A percentile compares a stretch with the other conserved stretches of the same genome.
phyloP scores from a whole-genome alignment of 2,113 vertebrate species.

The Glareola pratincola region DNA sequence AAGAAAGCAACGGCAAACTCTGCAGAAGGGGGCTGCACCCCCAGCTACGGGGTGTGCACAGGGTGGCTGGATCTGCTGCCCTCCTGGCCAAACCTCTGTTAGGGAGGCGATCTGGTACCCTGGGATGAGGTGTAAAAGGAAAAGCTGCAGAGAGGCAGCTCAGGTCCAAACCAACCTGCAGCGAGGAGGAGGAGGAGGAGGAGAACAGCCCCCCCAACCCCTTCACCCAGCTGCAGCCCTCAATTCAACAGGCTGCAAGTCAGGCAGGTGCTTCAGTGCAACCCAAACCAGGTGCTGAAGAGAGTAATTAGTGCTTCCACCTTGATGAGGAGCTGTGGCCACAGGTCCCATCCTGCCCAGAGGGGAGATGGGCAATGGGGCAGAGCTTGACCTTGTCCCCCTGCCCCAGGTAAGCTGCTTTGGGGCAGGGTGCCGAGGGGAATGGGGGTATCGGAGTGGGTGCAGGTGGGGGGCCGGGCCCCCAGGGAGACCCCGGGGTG shows the following conservation, averaged over 20 bases:
- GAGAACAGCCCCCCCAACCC: not conserved
- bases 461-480: not conserved
- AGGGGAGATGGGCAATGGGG: not conserved
- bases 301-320: not conserved
- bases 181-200: accelerated
- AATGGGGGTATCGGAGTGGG: too few relatives aligned
- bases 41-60: accelerated
- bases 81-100: not conserved
- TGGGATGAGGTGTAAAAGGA: not conserved
- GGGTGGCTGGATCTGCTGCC: not conserved
- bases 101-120: accelerated
- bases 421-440: not conserved
- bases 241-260: not conserved
- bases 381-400: not conserved
- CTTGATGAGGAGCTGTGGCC: not conserved
- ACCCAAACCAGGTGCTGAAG: accelerated
- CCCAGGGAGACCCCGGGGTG: too few relatives aligned
- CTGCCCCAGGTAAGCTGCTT: not conserved
- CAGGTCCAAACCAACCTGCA: accelerated
- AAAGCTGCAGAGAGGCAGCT: not conserved
- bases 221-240: not conserved
- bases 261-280: not conserved
- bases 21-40: not conserved
- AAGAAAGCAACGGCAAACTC: accelerated
- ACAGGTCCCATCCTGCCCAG: not conserved